Evolutionary conservation across 1,140 invertebrate species (phyloP).

Genomic region (Drosophila funebris): DNA sequence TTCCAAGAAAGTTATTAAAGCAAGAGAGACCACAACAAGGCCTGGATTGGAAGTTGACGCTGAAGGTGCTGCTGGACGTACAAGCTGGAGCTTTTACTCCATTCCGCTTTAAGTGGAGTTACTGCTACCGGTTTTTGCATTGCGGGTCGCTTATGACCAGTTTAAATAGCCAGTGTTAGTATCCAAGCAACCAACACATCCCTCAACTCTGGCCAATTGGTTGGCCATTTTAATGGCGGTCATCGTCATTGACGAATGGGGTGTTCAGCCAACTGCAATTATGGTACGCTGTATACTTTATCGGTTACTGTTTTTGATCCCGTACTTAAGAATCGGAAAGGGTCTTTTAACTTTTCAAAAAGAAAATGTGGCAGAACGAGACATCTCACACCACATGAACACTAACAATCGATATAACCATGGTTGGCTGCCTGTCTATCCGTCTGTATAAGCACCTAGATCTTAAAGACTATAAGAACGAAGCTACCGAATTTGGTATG

Average conservation of each 20-base stretch:
- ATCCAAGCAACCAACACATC: constrained; percentile 9
- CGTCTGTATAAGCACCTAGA: too few species aligned
- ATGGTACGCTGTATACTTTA: constrained; percentile 51
- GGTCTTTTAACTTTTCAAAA: too few species aligned
- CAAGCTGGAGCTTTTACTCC: constrained; percentile 14
- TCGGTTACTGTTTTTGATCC: too few species aligned
- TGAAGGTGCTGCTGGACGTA: too few species aligned
- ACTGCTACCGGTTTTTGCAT: constrained; percentile 59
- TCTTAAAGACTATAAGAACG: too few species aligned
- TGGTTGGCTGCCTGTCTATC: too few species aligned
- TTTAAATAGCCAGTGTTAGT: constrained; percentile 64
- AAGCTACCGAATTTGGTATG: too few species aligned
- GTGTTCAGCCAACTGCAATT: constrained; percentile 75
- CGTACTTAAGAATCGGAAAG: too few species aligned
- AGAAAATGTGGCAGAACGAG: too few species aligned
- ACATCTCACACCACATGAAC: too few species aligned
- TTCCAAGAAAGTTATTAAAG: constrained; percentile 76
- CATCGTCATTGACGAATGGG: constrained; percentile 44
- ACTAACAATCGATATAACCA: too few species aligned
- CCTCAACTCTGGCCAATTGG: constrained; percentile 54
- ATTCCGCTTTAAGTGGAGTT: constrained; percentile 62
- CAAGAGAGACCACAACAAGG: constrained; percentile 28
- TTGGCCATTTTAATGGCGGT: constrained; percentile 78
- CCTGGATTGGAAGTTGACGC: constrained; percentile 22
- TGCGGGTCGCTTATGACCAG: constrained; percentile 26